Evolutionary conservation across 2,797 vertebrate species (phyloP).

Genomic region (Acanthiza pusilla): DNA sequence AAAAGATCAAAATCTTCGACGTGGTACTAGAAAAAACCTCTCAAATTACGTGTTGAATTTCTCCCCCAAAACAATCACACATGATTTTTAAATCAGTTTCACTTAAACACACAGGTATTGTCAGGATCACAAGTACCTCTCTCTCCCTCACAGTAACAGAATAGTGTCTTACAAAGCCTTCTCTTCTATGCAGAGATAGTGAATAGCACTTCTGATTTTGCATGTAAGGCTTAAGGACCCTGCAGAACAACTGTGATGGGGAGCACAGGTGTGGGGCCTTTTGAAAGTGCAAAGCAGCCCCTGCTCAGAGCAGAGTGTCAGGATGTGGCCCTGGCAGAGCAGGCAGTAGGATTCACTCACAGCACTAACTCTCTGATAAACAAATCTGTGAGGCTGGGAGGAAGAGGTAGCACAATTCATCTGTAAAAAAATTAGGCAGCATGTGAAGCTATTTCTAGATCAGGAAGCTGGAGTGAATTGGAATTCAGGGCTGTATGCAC

Average conservation of each 20-base stretch:
- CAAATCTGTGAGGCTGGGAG: slow-evolving; percentile 33
- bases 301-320: not conserved
- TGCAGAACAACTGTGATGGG: not conserved
- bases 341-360: slow-evolving; percentile 16
- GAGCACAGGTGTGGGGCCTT: not conserved
- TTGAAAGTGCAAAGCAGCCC: slow-evolving; percentile 3
- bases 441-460: slow-evolving; percentile 53
- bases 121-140: slow-evolving; percentile 48
- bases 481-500: slow-evolving; percentile 2
- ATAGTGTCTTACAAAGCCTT: slow-evolving; percentile 42
- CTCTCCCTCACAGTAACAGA: slow-evolving; percentile 38
- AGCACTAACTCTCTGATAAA: slow-evolving; percentile 12
- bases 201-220: not conserved
- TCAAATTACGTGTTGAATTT: slow-evolving; percentile 52
- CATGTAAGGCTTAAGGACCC: not conserved
- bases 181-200: slow-evolving; percentile 28
- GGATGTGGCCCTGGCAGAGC: slow-evolving; percentile 5
- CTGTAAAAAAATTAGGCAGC: slow-evolving; percentile 60
- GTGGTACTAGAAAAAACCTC: slow-evolving; percentile 65
- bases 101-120: slow-evolving; percentile 55
- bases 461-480: slow-evolving; percentile 36
- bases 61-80: slow-evolving; percentile 17
- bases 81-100: slow-evolving; percentile 65
- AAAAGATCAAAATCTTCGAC: slow-evolving; percentile 64
- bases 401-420: slow-evolving; percentile 60